Evolutionary conservation across 2,113 vertebrate species (phyloP), one percentile per base, ranked within the genome.

Genomic region (Eublepharis macularius): DNA sequence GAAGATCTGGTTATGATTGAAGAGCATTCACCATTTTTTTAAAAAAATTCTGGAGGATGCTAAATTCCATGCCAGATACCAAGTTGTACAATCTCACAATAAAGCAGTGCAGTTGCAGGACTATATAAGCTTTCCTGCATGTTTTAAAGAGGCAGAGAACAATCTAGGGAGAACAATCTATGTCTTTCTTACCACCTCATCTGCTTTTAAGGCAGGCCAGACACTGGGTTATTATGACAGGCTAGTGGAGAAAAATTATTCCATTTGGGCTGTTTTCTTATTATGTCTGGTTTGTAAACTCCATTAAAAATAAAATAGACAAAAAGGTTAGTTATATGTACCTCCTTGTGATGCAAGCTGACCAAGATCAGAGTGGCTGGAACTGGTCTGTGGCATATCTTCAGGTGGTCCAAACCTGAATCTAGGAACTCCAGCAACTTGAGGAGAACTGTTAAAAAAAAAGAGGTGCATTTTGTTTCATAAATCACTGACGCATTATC

Each of bases 311-410:
- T 41, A 78, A 80, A 84, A 85, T 2, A 14, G 69, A 0, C 29
- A 57, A 4, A 60, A 60, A 17, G 9, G 16, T 81, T 88, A 6
- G 74, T 69, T 16, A 85, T 4, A 34, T 76, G 92, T 94, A 99
- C 98, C 98, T 98, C 98, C 98, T 97, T 99, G 98, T n/a, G 98
- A 98, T 16, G 98, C 97, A 16, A 99, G 97, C 84, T 99, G 98
- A 54, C 98, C 98, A 60, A 99, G 97, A 83, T 99, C 98, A 39
- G 98, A 98, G 85, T 98, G 98, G 19, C 98, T 98, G 16, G 98
- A 98, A 90, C 97, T 98, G 32, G 98, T 97, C 80, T 98, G 98
- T 13, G 97, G 96, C 95, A 99, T 90, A 24, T 99, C 99, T 80
- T 99, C 98, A 74, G 97, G 96, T 34, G 95, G 96, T 6, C 97